Conservation (phyloP, 2,113 vertebrate genomes). For the Semnornis frantzii region DNA sequence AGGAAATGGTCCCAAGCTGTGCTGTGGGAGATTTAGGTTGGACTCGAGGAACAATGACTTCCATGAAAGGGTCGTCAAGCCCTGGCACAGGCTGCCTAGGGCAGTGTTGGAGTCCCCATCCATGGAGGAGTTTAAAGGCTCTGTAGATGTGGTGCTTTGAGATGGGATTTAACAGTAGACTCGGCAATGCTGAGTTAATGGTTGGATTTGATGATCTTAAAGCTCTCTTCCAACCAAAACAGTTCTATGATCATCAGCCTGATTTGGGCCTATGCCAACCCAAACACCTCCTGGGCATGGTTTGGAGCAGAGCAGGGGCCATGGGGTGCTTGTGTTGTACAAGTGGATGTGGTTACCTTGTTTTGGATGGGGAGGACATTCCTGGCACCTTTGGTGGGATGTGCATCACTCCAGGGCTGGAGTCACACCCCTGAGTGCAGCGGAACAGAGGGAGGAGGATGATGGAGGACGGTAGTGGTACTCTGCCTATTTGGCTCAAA, state of each 20-base stretch:
- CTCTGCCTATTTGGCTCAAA: background rate
- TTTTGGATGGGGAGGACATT: background rate
- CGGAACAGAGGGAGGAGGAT: background rate
- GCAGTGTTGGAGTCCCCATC: background rate
- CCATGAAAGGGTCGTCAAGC: background rate
- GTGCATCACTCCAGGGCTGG: rapidly evolving
- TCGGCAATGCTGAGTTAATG: too few relatives aligned
- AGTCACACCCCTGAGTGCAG: rapidly evolving
- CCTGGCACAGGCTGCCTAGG: background rate
- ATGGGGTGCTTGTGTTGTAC: background rate
- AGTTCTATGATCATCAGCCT: too few relatives aligned
- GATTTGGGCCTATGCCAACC: background rate
- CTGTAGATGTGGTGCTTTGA: background rate
- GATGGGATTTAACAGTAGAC: background rate
- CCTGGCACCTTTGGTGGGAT: background rate
- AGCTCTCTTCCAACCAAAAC: too few relatives aligned
- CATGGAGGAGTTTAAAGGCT: background rate
- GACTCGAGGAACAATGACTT: too few relatives aligned
- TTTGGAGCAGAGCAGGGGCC: too few relatives aligned
- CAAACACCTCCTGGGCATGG: rapidly evolving
- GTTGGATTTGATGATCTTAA: too few relatives aligned
- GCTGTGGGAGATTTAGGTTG: background rate
- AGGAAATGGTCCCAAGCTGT: background rate
- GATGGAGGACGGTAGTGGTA: background rate
- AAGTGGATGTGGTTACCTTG: background rate